phyloP scores from a whole-genome alignment of 2,888 invertebrate genomes.

The Chironomus riparius region DNA sequence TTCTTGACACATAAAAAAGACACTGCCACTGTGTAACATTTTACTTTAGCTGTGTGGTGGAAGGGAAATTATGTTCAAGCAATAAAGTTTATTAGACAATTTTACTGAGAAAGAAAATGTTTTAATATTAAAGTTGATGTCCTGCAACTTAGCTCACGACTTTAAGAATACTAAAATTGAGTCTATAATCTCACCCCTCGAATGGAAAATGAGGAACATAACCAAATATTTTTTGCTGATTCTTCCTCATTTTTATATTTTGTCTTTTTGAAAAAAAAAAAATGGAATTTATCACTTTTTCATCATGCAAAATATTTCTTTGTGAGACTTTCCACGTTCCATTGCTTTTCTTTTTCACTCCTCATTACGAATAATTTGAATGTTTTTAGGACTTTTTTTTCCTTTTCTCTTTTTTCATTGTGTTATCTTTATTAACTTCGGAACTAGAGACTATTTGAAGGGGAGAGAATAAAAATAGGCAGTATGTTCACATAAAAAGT shows the following conservation, averaged over 20 bases:
- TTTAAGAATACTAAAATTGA: neutral
- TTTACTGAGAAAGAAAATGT: neutral
- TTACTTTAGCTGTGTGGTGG: neutral
- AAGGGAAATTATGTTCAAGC: neutral
- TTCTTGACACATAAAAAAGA: neutral
- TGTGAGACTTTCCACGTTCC: neutral
- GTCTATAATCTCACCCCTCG: neutral
- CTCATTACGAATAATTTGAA: neutral
- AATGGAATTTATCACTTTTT: neutral
- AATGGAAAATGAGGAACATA: neutral
- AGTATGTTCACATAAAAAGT: neutral
- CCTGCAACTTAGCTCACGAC: neutral
- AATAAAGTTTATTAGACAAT: slow-evolving; percentile 5
- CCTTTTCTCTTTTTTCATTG: neutral
- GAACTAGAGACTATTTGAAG: neutral
- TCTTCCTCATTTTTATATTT: neutral
- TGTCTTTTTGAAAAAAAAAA: neutral
- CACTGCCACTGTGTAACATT: neutral
- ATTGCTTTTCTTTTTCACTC: neutral
- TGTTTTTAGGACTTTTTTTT: neutral
- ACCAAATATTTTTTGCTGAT: neutral
- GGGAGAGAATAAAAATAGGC: neutral
- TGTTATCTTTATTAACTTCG: neutral
- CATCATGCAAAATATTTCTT: neutral
- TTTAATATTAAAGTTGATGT: neutral